Evolutionary conservation across 2,888 invertebrate genomes (phyloP), one percentile per base, ranked within the genome.

Genomic region (Leptinotarsa tumamoca): DNA sequence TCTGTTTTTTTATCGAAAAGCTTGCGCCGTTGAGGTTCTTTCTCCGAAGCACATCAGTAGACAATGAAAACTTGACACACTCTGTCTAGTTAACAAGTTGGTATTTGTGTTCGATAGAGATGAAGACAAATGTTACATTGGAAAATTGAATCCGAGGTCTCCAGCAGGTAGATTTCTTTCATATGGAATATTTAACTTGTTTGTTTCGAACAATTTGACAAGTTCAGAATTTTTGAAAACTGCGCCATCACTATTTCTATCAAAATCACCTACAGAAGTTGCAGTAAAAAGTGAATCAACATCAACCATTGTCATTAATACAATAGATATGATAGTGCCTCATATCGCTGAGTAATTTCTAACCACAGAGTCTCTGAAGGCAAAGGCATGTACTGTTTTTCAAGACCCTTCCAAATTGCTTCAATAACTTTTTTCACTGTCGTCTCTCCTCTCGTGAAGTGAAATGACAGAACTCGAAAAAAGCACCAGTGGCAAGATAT

Each of bases 281-380:
- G 69, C 68, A 68, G 68, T 73, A 52, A 61, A 61, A 27, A 61
- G 63, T 23, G 52, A 61, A 71, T 63, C 71, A 54, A 67, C 71
- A 72, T 75, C 75, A 72, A 49, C 67, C 58, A 71, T 56, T 66
- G 75, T 72, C 58, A 75, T 71, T 43, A 72, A 23, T 58, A 75
- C 71, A 67, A 75, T 71, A 56, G 1, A 75, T 67, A 75, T 72
- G 49, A 82, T 17, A 71, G 51, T 71, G 79, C 71, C 61, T 78
- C 63, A 68, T 78, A 81, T 63, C 67, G 10, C 49, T 74, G 67
- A 58, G 80, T 73, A 58, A 21, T 21, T 21, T 21, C 21, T 21
- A 21, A 21, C 21, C 21, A 21, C 21, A 21, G 21, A 21, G 21
- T 21, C 21, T 21, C 21, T 21, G 21, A 79, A 63, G 58, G 71